These are phyloP conservation scores for Anguilla marmorata DNA, from an alignment of 2,797 vertebrate species.

Conservation along the genomic window DNA sequence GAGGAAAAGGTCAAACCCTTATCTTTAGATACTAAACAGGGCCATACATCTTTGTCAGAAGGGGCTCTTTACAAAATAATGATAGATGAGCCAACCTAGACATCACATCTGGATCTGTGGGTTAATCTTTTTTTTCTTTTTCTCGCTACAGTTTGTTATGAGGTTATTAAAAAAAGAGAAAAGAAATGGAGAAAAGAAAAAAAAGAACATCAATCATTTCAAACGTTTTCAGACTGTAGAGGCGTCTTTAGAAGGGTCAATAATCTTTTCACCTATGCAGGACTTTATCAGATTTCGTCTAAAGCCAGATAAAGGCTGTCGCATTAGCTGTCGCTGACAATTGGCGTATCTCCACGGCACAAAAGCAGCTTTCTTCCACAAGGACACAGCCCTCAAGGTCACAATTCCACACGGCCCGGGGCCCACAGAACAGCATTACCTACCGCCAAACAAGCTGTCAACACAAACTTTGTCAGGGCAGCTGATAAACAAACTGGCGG, in stretches of 20 bases:
- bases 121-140: conserved; percentile 73
- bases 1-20: conserved; percentile 66
- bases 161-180: conserved; percentile 79
- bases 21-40: conserved; percentile 64
- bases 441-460: conserved; percentile 93
- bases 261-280: conserved; percentile 96
- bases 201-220: conserved; percentile 92
- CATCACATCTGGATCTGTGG: conserved; percentile 69
- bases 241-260: conserved; percentile 95
- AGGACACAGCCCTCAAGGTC: conserved; percentile 90
- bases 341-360: conserved; percentile 83
- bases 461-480: conserved; percentile 90
- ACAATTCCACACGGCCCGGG: conserved; percentile 79
- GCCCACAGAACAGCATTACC: conserved; percentile 84
- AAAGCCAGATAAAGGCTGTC: conserved; percentile 89
- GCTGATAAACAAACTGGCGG: conserved; percentile 91
- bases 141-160: conserved; percentile 70
- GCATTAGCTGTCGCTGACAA: conserved; percentile 86
- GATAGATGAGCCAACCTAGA: conserved; percentile 75
- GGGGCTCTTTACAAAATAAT: conserved; percentile 64
- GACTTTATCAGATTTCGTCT: conserved; percentile 97
- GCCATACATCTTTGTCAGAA: conserved; percentile 71
- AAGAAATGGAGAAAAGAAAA: conserved; percentile 66
- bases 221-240: conserved; percentile 84
- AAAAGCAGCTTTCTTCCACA: conserved; percentile 83